Evolutionary conservation across 2,113 vertebrate species (phyloP).

Genomic region (Hylia prasina): DNA sequence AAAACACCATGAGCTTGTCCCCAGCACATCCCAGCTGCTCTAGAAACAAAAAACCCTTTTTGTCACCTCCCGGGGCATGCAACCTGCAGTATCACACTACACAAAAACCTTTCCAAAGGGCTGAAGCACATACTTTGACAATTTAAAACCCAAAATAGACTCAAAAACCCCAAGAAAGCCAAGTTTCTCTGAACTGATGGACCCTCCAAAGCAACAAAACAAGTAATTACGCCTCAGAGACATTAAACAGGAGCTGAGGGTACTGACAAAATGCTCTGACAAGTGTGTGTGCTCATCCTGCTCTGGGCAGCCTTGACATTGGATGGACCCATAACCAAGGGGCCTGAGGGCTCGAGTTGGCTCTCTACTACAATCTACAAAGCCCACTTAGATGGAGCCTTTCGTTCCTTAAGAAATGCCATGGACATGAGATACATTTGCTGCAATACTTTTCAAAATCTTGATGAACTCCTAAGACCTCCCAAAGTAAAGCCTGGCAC

Average conservation of each 20-base stretch:
- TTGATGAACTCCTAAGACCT: neutral
- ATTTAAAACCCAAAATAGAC: neutral
- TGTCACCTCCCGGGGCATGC: neutral
- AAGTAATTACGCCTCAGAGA: neutral
- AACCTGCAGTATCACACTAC: neutral
- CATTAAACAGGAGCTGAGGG: accelerated
- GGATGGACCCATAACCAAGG: accelerated
- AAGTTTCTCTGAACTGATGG: neutral
- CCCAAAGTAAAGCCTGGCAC: neutral
- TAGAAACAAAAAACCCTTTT: neutral
- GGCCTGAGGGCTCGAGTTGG: neutral
- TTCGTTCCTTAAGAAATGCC: neutral
- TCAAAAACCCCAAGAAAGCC: neutral
- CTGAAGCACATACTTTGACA: neutral
- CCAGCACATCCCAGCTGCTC: neutral
- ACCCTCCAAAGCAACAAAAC: neutral
- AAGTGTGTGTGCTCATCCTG: neutral
- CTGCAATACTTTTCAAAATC: neutral
- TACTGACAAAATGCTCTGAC: neutral
- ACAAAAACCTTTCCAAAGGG: neutral
- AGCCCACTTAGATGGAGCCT: neutral
- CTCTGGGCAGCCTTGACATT: neutral
- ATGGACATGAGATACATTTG: neutral
- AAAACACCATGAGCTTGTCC: neutral
- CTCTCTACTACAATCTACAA: neutral